Percentiles rank a stretch among this genome's conserved stretches.
These are phyloP conservation scores for rat (Rattus norvegicus) DNA, from an alignment of 2,113 vertebrate genomes.

Conservation along the genomic window GRCr8 NC_086028.1:93177501-93178000, in stretches of 20 bases:
- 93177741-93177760: not conserved
- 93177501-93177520: not conserved
- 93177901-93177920: not conserved
- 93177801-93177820: not conserved
- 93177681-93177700: not conserved
- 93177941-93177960: not conserved
- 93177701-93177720: not conserved
- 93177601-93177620: not conserved
- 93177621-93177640: not conserved
- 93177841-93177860: not conserved
- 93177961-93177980: not conserved
- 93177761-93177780: not conserved
- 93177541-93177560: not conserved
- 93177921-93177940: not conserved
- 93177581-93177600: accelerated
- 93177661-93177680: not conserved
- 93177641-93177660: not conserved
- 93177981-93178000: not conserved
- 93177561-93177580: not conserved
- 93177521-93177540: not conserved
- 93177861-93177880: not conserved
- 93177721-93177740: not conserved
- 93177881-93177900: not conserved
- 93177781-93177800: not conserved
- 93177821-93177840: not conserved